These are phyloP conservation scores for Notocelia uddmanniana DNA, from an alignment of 2,888 invertebrate genomes.

Conservation along the genomic window DNA sequence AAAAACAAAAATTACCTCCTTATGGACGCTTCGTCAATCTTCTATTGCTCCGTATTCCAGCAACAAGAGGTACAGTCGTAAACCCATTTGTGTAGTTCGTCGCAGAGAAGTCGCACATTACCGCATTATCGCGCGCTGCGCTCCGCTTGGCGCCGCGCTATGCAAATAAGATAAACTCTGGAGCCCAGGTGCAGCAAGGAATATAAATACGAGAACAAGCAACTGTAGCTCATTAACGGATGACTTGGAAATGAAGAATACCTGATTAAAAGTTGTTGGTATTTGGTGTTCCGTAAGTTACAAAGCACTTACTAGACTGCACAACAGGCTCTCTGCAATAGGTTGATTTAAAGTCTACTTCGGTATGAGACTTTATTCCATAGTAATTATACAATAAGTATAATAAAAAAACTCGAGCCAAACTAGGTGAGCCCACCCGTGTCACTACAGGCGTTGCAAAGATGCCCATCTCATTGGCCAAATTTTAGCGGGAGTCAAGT, in stretches of 20 bases:
- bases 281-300: no score
- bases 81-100: constrained; percentile 41
- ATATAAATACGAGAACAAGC: constrained; percentile 15
- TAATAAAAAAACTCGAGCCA: no score
- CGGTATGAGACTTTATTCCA: no score
- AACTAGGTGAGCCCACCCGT: no score
- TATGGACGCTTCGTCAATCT: not conserved
- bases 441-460: no score
- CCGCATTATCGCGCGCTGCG: constrained; percentile 42
- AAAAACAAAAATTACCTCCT: no score
- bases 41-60: not conserved
- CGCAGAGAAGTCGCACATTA: constrained; percentile 44
- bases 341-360: no score
- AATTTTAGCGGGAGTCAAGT: no score
- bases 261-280: not conserved
- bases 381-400: no score
- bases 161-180: constrained; percentile 23
- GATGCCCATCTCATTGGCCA: no score
- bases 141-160: constrained; percentile 26
- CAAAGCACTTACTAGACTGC: no score
- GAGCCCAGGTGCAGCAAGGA: constrained; percentile 15
- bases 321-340: no score
- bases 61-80: constrained; percentile 25
- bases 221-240: not conserved
- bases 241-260: not conserved